phyloP scores from a whole-genome alignment of 2,797 vertebrate genomes.

The Oreonectes daqikongensis region DNA sequence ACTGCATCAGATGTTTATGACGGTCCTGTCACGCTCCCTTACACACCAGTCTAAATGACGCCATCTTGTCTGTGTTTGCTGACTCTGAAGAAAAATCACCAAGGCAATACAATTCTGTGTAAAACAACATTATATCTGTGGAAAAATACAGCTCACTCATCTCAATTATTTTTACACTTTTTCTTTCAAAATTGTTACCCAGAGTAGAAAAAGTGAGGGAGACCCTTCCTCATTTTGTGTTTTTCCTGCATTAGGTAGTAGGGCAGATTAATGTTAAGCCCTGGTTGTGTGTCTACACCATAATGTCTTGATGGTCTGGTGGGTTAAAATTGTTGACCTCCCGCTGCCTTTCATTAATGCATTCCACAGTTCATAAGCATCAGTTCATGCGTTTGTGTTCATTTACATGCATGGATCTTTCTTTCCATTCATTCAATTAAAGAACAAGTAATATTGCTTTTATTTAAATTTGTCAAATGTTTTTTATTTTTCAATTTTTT shows the following conservation, averaged over 20 bases:
- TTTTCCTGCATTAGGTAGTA: background rate
- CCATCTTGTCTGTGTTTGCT: slow-evolving; percentile 60
- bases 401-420: background rate
- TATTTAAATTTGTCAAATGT: background rate
- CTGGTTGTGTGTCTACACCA: background rate
- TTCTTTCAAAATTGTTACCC: background rate
- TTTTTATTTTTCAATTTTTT: background rate
- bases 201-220: background rate
- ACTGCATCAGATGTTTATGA: slow-evolving; percentile 56
- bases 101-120: slow-evolving; percentile 13
- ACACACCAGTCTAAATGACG: slow-evolving; percentile 58
- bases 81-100: slow-evolving; percentile 49
- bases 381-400: background rate
- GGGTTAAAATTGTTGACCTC: background rate
- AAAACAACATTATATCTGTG: no score
- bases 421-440: background rate
- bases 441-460: no score
- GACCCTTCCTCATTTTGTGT: background rate
- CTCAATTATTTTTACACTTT: no score
- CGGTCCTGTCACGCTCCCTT: slow-evolving; percentile 54
- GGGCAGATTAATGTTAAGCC: no score
- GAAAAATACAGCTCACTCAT: no score
- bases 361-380: background rate
- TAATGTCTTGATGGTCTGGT: background rate
- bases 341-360: background rate